Base-by-base conservation (phyloP, 92 coral and sea anemone species). In the Zoanthus solanderi region DNA sequence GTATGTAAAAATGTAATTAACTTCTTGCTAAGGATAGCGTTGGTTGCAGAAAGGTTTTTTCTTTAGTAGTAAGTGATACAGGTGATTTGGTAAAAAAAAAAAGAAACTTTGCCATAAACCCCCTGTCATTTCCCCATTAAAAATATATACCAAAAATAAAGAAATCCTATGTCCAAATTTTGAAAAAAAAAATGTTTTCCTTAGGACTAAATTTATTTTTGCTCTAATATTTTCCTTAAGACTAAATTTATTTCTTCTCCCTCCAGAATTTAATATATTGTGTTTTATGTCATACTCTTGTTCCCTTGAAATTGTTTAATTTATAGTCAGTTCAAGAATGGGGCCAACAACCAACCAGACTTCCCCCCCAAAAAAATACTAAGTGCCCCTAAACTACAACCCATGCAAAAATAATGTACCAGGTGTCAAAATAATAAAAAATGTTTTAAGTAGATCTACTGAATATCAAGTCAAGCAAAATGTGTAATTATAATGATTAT, bases 71-170 rank as follows among this genome's bases (percentile, higher is more conserved):
- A 50, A 50, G 56, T 54, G 71, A 63, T 63, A 63, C 71, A 63
- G 71, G 1, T 63, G 71, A 63, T 63, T 23, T 63, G 32, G 71
- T 63, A 63, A 63, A 63, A 63, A 63, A 16, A 3, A 3, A 63
- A 63, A 63, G 71, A 63, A 63, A 63, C 71, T 63, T 63, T 63
- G 71, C 71, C 71, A 63, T 63, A 63, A 63, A 6, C 71, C 71
- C 71, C 71, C 29, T 63, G 71, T 63, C 71, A 0, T 63, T 63
- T 63, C 71, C 30, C 31, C 71, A 63, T 63, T 63, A 23, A 0
- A 15, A 2, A 14, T 63, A 1, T 63, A 63, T 63, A 63, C 71
- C 71, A 63, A 63, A 63, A 63, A 63, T 63, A 63, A 63, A 63
- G 71, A 63, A 3, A 63, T 23, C 71, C 71, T 63, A 16, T 14